phyloP scores from a whole-genome alignment of 2,888 invertebrate species.

The Pedicia rivosa region DNA sequence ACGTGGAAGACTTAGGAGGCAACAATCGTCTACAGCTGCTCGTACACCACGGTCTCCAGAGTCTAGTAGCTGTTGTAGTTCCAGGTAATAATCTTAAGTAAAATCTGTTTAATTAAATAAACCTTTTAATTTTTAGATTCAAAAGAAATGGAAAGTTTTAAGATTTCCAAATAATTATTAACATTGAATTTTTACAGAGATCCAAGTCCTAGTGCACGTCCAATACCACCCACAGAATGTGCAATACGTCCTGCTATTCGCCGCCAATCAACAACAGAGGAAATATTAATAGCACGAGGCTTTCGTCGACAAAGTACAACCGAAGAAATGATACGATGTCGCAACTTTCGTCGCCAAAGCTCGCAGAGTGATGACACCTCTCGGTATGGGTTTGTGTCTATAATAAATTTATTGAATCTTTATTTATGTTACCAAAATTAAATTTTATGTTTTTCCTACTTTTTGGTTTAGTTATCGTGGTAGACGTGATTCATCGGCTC shows the following conservation, averaged over 20 bases:
- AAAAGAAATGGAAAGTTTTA: neutral
- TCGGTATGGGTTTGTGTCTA: constrained; percentile 28
- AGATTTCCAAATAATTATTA: neutral
- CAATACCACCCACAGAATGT: constrained; percentile 34
- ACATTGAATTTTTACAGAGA: constrained; percentile 35
- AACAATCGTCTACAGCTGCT: constrained; percentile 66
- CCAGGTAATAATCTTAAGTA: no score
- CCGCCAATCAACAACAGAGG: constrained; percentile 80
- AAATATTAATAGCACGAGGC: constrained; percentile 77
- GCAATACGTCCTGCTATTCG: constrained; percentile 58
- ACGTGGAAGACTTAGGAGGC: constrained; percentile 53
- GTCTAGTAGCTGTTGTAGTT: constrained; percentile 62
- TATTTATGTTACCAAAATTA: neutral
- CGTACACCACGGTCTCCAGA: constrained; percentile 45
- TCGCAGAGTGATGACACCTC: constrained; percentile 75
- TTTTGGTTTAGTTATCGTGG: constrained; percentile 23
- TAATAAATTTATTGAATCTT: neutral
- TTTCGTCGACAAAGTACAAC: constrained; percentile 82
- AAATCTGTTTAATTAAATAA: neutral
- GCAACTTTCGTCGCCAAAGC: constrained; percentile 79
- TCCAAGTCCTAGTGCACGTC: constrained; percentile 61
- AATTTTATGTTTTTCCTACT: neutral
- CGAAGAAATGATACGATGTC: constrained; percentile 82
- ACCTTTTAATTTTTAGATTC: no score
- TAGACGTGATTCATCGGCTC: constrained; percentile 62